Conservation (phyloP, 2,888 invertebrate species). For the Lepidochrysops patricia region DNA sequence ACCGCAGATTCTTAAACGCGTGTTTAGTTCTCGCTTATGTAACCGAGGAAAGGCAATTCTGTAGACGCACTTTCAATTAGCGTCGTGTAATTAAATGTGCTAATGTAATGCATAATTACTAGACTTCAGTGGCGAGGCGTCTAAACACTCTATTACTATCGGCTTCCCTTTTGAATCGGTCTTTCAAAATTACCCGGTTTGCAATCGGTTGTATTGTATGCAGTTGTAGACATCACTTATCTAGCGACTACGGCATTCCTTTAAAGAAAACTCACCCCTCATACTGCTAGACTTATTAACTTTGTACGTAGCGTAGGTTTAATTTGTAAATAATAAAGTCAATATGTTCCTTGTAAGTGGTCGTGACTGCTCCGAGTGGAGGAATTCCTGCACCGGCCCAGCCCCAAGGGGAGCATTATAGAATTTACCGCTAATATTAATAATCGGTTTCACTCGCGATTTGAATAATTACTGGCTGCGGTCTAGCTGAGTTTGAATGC, state of each 20-base stretch:
- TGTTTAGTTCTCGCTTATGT: neutral
- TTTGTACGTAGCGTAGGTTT: neutral
- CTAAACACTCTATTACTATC: too few relatives aligned
- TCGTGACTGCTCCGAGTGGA: slow-evolving; percentile 31
- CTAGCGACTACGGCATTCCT: too few relatives aligned
- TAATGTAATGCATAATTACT: neutral
- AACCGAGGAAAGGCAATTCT: neutral
- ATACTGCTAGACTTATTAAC: too few relatives aligned
- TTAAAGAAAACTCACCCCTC: too few relatives aligned
- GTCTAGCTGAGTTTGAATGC: slow-evolving; percentile 37
- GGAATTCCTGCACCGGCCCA: slow-evolving; percentile 25
- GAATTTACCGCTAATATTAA: slow-evolving; percentile 48
- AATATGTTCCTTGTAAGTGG: slow-evolving; percentile 26
- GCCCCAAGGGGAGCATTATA: slow-evolving; percentile 31
- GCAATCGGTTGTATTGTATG: too few relatives aligned
- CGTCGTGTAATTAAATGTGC: neutral
- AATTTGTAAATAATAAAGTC: slow-evolving; percentile 1
- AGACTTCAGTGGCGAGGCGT: neutral
- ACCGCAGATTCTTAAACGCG: neutral
- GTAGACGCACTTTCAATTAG: neutral
- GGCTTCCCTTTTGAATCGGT: too few relatives aligned
- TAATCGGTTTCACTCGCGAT: slow-evolving; percentile 49
- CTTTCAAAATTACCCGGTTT: too few relatives aligned
- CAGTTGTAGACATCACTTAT: too few relatives aligned
- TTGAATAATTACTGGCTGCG: slow-evolving; percentile 52